Base-by-base conservation (phyloP, 2,888 invertebrate species). In the Formica aserva region DNA sequence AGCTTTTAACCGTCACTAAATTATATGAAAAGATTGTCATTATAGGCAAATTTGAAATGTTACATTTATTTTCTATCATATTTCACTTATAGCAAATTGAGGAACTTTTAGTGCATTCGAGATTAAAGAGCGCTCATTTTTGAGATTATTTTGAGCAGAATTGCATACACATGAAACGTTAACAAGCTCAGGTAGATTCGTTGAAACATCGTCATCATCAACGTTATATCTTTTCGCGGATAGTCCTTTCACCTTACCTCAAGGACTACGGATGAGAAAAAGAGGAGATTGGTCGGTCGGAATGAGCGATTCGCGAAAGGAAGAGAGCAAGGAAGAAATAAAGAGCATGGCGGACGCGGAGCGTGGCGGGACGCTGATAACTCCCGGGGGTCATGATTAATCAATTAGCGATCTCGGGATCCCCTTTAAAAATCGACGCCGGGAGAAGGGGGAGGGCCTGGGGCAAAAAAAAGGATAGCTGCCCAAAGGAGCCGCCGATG, bases 401-500 rank as follows among this genome's bases (percentile, higher is more conserved):
- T 94, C 94, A 94, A 94, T 94, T 94, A 94, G 92, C 92, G 92
- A 94, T 93, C 92, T 86, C 86, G 89, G 85, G 87, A 90, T 87
- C 88, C 90, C 91, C 86, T 91, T 91, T 85, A 90, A 92, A 93
- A 93, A 92, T 93, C 89, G 91, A 93, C 86, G 89, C 83, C 85
- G 89, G 67, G 38, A 26, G 38, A 29, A 77, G 38, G 5, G 29
- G n/a, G 38, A 52, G 38, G 52, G 15, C 72, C 80, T 81, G 74
- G 86, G 66, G 81, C 86, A 88, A 89, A 91, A 92, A 93, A 91
- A 82, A 74, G 77, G 74, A 67, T 65, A 83, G 32, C 65, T 63
- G 80, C 85, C 82, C 92, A 94, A 94, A 94, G 93, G 92, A 89
- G 89, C 94, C 94, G 93, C 91, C 92, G 85, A 89, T 94, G 94